Percentiles rank a stretch among this genome's conserved stretches.
Evolutionary conservation across 2,113 vertebrate species (phyloP).

Genomic region (Microtus oregoni): DNA sequence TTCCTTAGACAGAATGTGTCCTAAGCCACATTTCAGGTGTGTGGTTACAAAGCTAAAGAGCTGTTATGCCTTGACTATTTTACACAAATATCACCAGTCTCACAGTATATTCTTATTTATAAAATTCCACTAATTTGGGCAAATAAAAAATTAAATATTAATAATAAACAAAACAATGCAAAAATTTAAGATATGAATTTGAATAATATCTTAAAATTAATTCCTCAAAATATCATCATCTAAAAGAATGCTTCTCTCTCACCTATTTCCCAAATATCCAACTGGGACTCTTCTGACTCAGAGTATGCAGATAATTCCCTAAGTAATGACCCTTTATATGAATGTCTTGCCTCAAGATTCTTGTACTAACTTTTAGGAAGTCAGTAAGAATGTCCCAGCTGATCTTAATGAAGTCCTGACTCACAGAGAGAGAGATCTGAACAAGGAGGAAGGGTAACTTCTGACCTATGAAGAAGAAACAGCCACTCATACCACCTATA

Average conservation of each 20-base stretch:
- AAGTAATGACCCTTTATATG: not conserved
- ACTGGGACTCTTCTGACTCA: constrained; percentile 32
- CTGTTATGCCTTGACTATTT: constrained; percentile 29
- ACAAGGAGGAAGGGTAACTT: constrained; percentile 28
- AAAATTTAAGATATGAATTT: constrained; percentile 22
- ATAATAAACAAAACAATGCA: constrained; percentile 38
- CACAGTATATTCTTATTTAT: constrained; percentile 44
- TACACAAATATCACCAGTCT: constrained; percentile 11
- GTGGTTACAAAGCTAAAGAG: constrained; percentile 36
- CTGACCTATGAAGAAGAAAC: constrained; percentile 56
- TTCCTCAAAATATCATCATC: constrained; percentile 57
- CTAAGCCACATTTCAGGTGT: constrained; percentile 30
- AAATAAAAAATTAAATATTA: constrained; percentile 55
- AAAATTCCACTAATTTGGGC: constrained; percentile 25
- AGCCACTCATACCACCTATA: constrained; percentile 43
- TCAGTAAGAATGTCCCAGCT: not conserved
- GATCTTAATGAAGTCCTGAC: constrained; percentile 46
- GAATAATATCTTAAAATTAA: constrained; percentile 10
- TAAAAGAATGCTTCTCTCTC: constrained; percentile 55
- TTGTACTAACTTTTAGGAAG: constrained; percentile 45
- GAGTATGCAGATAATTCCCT: constrained; percentile 34
- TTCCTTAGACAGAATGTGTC: not conserved
- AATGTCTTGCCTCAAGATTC: constrained; percentile 53
- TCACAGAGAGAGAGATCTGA: not conserved
- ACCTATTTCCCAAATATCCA: constrained; percentile 52